phyloP scores from a whole-genome alignment of 1,140 invertebrate species.

The Aphelinus certus region DNA sequence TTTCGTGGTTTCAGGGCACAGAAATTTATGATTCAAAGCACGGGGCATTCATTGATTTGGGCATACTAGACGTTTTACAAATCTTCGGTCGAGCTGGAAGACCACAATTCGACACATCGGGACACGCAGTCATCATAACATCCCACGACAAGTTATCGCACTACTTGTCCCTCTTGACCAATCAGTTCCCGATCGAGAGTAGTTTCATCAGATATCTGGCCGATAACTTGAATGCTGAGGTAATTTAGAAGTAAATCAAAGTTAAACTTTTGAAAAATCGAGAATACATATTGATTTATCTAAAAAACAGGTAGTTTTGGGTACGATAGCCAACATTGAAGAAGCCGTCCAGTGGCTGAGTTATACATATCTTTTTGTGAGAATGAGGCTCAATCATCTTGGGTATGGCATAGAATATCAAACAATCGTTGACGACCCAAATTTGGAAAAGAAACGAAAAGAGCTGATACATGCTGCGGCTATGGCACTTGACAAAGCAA shows the following conservation, averaged over 20 bases:
- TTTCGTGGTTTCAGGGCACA: slow-evolving; percentile 77
- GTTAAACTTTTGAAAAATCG: too few species aligned
- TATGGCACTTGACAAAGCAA: slow-evolving; percentile 86
- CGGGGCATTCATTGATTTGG: slow-evolving; percentile 93
- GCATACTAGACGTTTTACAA: slow-evolving; percentile 97
- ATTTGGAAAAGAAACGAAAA: slow-evolving; percentile 75
- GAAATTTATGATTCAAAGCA: slow-evolving; percentile 97
- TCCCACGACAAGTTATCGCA: slow-evolving; percentile 91
- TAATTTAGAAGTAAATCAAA: slow-evolving; percentile 57
- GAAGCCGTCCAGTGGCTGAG: slow-evolving; percentile 98
- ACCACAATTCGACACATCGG: slow-evolving; percentile 91
- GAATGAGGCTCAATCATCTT: slow-evolving; percentile 93
- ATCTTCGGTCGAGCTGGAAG: slow-evolving; percentile 98
- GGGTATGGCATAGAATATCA: slow-evolving; percentile 86
- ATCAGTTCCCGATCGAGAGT: slow-evolving; percentile 98
- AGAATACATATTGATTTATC: neutral
- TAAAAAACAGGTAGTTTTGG: slow-evolving; percentile 79
- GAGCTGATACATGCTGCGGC: slow-evolving; percentile 85
- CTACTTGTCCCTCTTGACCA: slow-evolving; percentile 93
- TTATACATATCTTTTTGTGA: slow-evolving; percentile 95
- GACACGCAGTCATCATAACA: slow-evolving; percentile 97
- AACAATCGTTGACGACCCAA: slow-evolving; percentile 80
- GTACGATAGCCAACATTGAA: slow-evolving; percentile 93
- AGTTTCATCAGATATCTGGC: slow-evolving; percentile 91
- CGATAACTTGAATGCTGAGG: slow-evolving; percentile 99